Conservation (phyloP, 2,797 vertebrate genomes). For the Chiloscyllium punctatum region DNA sequence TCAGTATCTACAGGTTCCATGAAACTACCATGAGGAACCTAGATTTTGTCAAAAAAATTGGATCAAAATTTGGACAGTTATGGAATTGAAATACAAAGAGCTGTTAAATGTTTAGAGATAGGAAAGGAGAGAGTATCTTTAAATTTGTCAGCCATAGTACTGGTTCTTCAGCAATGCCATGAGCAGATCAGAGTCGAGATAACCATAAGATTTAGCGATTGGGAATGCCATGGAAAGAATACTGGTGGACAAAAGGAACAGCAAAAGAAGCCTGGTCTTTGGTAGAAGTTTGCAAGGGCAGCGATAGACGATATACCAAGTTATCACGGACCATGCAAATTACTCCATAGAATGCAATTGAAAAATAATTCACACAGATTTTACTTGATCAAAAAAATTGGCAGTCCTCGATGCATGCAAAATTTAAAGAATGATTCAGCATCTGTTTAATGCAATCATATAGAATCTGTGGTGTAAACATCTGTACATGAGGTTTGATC, state of each 20-base stretch:
- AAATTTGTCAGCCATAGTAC: neutral
- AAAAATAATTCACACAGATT: conserved; percentile 1
- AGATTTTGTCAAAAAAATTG: neutral
- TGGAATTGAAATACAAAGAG: neutral
- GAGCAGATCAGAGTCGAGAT: neutral
- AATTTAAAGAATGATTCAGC: neutral
- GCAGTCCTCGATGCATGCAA: neutral
- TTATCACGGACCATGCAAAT: neutral
- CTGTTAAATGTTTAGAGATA: neutral
- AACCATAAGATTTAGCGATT: neutral
- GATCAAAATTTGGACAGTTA: neutral
- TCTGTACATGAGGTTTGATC: neutral
- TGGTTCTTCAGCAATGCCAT: neutral
- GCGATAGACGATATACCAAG: too few species aligned
- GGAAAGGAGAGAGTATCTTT: neutral
- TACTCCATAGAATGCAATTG: neutral
- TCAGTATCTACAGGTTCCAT: too few species aligned
- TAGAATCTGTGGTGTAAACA: neutral
- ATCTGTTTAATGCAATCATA: neutral
- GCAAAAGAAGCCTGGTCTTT: neutral
- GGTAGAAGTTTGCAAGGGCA: neutral
- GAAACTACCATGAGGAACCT: too few species aligned
- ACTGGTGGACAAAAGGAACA: neutral
- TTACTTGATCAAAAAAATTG: neutral
- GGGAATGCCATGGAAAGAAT: neutral